Percentiles rank a stretch among this genome's conserved stretches.
These are phyloP conservation scores for Ochropacha duplaris DNA, from an alignment of 2,888 invertebrate genomes.

Conservation along the genomic window DNA sequence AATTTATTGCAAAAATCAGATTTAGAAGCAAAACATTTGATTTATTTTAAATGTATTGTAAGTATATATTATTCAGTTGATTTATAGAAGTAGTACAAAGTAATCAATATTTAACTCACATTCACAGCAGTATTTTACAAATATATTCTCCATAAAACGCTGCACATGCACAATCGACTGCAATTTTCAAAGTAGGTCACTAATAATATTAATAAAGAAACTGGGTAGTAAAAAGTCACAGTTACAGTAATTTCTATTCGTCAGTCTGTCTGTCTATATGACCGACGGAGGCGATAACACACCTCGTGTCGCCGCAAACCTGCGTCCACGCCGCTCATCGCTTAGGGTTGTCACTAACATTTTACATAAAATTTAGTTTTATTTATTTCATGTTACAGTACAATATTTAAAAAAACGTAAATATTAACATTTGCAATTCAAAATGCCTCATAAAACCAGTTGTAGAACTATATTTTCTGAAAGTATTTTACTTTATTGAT, in stretches of 20 bases:
- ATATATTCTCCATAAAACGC: conserved; percentile 15
- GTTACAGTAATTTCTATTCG: conserved; percentile 66
- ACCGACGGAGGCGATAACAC: conserved; percentile 71
- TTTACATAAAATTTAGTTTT: neutral
- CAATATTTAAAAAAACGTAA: neutral
- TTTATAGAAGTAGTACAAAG: conserved; percentile 23
- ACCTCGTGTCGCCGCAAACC: conserved; percentile 64
- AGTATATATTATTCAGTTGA: conserved; percentile 9
- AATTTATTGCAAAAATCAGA: neutral
- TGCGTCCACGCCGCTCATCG: conserved; percentile 43
- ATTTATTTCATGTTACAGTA: neutral
- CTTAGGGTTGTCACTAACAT: conserved; percentile 58
- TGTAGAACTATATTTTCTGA: neutral
- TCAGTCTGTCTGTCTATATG: conserved; percentile 55
- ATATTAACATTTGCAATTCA: neutral
- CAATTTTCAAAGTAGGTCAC: conserved; percentile 41
- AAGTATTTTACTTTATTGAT: neutral
- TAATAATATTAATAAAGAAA: conserved; percentile 49
- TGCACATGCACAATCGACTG: conserved; percentile 31
- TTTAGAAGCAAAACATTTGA: neutral
- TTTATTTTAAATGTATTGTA: too few relatives aligned
- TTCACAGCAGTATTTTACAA: conserved; percentile 6
- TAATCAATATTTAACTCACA: conserved; percentile 23
- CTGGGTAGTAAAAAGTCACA: conserved; percentile 58
- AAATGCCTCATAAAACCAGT: neutral